Conservation (phyloP, 2,888 invertebrate genomes). For the Bellardia bayeri region DNA sequence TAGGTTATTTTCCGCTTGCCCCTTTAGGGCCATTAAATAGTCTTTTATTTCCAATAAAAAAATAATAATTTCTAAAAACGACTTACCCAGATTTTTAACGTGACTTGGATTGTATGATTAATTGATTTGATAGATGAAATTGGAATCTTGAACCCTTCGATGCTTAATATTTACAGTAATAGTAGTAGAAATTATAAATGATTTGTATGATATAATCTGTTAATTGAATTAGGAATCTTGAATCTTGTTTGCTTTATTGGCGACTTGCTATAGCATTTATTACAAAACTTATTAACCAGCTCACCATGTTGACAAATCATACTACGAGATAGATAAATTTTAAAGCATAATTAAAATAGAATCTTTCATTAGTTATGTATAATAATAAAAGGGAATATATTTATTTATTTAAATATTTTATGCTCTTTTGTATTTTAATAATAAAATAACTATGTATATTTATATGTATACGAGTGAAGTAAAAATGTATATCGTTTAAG, state of each 20-base stretch:
- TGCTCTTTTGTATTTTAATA: slow-evolving; percentile 45
- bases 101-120: not conserved
- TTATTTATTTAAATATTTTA: slow-evolving; percentile 53
- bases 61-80: slow-evolving; percentile 1
- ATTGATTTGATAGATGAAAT: not conserved
- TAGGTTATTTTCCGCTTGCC: too few relatives aligned
- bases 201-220: not conserved
- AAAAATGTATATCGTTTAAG: too few relatives aligned
- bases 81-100: slow-evolving; percentile 32
- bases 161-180: not conserved
- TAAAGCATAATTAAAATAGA: not conserved
- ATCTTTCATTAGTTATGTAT: not conserved
- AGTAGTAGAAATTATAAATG: slow-evolving; percentile 5
- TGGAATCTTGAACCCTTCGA: not conserved
- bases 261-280: slow-evolving; percentile 4
- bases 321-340: slow-evolving; percentile 28
- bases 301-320: slow-evolving; percentile 20
- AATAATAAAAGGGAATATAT: slow-evolving; percentile 32
- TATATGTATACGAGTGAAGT: slow-evolving; percentile 1
- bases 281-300: not conserved
- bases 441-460: slow-evolving; percentile 53
- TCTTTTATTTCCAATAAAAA: too few relatives aligned
- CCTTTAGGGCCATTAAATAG: too few relatives aligned
- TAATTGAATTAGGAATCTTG: slow-evolving; percentile 9
- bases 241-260: not conserved